Evolutionary conservation across 2,113 vertebrate genomes (phyloP), one percentile per base, ranked within the genome.

Genomic region (Epinephelus lanceolatus): DNA sequence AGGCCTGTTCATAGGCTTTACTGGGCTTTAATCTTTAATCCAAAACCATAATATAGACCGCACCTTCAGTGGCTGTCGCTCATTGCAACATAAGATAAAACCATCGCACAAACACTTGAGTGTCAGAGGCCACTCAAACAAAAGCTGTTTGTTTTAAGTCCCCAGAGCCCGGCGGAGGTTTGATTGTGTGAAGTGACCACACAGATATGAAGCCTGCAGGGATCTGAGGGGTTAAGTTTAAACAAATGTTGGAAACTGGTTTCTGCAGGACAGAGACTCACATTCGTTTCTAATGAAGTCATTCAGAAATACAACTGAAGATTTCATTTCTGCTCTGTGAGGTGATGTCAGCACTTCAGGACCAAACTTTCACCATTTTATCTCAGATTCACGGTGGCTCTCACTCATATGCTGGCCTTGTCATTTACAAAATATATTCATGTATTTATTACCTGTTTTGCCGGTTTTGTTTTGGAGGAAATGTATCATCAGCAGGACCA

Each of bases 21-120:
- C 81, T 59, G 66, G 65, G 56, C 81, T 88, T 90, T 85, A 91
- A 91, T 86, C 88, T 90, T 83, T 84, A 91, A 88, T 90, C 88
- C 84, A 89, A 80, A 86, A 84, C 71, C 86, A 92, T 80, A 77
- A 86, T 78, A 84, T 72, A 87, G 81, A 83, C 81, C 23, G 25
- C 85, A 86, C 59, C 88, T 81, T 86, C 80, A 80, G 77, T 37
- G 74, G 67, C 74, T 70, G 84, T 37, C 57, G 27, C 67, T 86
- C 80, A 57, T 59, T 69, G 55, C 49, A 37, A 42, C 84, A 61
- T 25, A 47, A 73, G 73, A 87, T 82, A 60, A 80, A 79, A 82
- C 70, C 70, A 47, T 14, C 23, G 18, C 80, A 62, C 62, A 61
- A 80, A 76, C 87, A 80, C 83, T 78, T 42, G 0, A 6, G 71